Percentiles rank a stretch among this genome's conserved stretches.
Evolutionary conservation across 2,113 vertebrate species (phyloP).

Genomic region (Cygnus atratus): DNA sequence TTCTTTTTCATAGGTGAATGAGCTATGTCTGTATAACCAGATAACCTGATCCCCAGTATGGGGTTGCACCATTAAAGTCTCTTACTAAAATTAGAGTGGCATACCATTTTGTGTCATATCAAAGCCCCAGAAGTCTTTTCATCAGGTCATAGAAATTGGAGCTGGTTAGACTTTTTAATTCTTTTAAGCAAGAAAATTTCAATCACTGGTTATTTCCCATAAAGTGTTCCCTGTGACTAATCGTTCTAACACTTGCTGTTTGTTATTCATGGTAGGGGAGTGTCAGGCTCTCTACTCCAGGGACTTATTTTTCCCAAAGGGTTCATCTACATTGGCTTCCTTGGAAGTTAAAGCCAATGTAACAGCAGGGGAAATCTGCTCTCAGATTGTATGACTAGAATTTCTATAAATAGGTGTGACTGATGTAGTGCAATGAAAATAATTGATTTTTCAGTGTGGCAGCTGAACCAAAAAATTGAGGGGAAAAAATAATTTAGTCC

Average conservation of each 20-base stretch:
- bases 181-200: conserved; percentile 16
- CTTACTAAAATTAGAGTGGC: background rate
- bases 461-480: conserved; percentile 16
- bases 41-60: background rate
- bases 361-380: conserved; percentile 47
- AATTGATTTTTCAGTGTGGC: conserved; percentile 45
- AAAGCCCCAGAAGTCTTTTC: background rate
- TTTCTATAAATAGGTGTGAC: conserved; percentile 49
- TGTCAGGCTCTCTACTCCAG: background rate
- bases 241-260: conserved; percentile 15
- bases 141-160: background rate
- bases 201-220: background rate
- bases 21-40: background rate
- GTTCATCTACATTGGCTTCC: background rate
- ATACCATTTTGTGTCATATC: background rate
- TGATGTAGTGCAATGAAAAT: conserved; percentile 39
- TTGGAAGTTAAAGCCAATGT: conserved; percentile 26
- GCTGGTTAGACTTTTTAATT: background rate
- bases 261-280: background rate
- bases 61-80: background rate
- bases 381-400: conserved; percentile 21
- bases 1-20: background rate
- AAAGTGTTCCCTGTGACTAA: conserved; percentile 14
- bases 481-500: conserved; percentile 10
- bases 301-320: background rate